Percentiles rank a stretch among this genome's conserved stretches.
These are phyloP conservation scores for Acanthurus lineatus DNA, from an alignment of 2,797 vertebrate genomes.

Conservation along the genomic window DNA sequence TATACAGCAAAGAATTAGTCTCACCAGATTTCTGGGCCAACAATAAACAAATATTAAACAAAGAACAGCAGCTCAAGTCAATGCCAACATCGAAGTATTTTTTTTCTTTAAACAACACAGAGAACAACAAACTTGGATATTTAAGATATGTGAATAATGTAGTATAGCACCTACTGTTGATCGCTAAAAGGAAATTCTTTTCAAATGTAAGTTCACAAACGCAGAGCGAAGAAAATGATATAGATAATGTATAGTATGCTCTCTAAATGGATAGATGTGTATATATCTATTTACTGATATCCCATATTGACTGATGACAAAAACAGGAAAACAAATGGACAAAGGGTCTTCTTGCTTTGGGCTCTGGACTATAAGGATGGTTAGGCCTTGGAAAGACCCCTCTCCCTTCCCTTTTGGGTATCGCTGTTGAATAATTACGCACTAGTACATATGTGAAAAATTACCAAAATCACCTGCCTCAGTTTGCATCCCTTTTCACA, in stretches of 20 bases:
- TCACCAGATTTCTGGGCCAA: conserved; percentile 83
- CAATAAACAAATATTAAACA: conserved; percentile 85
- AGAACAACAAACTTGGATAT: conserved; percentile 99
- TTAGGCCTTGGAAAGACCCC: conserved; percentile 95
- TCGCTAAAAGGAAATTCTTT: conserved; percentile 98
- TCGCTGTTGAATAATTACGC: conserved; percentile 95
- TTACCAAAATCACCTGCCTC: conserved; percentile 99
- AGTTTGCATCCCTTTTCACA: conserved; percentile 88
- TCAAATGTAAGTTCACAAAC: conserved; percentile 88
- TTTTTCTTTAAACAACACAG: conserved; percentile 91
- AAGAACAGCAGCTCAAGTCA: conserved; percentile 91
- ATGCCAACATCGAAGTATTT: conserved; percentile 90
- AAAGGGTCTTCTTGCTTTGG: conserved; percentile 99
- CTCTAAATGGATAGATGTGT: conserved; percentile 87
- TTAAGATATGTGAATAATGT: conserved; percentile 99
- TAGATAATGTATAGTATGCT: conserved; percentile 86
- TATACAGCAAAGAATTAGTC: conserved; percentile 76
- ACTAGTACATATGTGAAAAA: conserved; percentile 96
- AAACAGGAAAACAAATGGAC: conserved; percentile 94
- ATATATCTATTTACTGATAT: conserved; percentile 95
- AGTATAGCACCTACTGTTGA: conserved; percentile 99
- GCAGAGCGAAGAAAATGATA: conserved; percentile 87
- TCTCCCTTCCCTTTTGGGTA: conserved; percentile 97
- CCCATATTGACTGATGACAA: conserved; percentile 97
- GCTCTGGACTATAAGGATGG: conserved; percentile 99